phyloP scores from a whole-genome alignment of 2,888 invertebrate genomes.

The Meliscaeva auricollis region DNA sequence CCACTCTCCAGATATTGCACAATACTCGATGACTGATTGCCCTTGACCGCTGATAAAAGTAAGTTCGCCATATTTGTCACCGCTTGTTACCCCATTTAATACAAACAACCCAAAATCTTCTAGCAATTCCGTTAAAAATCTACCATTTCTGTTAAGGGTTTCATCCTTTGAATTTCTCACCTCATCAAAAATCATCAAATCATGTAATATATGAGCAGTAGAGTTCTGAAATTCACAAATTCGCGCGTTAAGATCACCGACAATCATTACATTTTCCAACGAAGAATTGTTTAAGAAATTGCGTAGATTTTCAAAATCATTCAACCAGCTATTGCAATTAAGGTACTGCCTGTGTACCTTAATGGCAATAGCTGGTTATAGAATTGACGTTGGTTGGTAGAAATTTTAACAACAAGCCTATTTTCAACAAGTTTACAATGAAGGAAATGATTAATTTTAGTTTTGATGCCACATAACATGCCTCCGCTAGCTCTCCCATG shows the following conservation, averaged over 20 bases:
- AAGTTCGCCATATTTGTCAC: neutral
- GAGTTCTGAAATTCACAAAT: neutral
- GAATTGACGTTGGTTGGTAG: neutral
- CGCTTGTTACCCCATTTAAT: neutral
- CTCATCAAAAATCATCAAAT: neutral
- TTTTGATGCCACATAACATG: too few species aligned
- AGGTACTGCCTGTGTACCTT: too few species aligned
- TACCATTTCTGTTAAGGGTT: neutral
- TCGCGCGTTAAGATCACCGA: constrained; percentile 5
- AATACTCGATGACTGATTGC: neutral
- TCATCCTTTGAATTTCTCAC: neutral
- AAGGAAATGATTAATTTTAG: neutral
- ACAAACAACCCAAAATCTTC: neutral
- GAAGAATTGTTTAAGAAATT: constrained; percentile 2
- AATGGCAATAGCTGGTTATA: neutral
- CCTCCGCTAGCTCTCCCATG: neutral
- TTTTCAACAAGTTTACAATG: neutral
- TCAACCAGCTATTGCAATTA: neutral
- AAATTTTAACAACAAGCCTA: neutral
- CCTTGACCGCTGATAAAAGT: neutral
- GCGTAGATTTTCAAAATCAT: neutral
- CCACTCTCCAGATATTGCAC: neutral
- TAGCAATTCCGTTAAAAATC: neutral
- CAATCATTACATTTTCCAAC: neutral
- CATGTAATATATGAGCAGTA: neutral